These are phyloP conservation scores for Camptogramma bilineatum DNA, from an alignment of 2,888 invertebrate species.

Conservation along the genomic window DNA sequence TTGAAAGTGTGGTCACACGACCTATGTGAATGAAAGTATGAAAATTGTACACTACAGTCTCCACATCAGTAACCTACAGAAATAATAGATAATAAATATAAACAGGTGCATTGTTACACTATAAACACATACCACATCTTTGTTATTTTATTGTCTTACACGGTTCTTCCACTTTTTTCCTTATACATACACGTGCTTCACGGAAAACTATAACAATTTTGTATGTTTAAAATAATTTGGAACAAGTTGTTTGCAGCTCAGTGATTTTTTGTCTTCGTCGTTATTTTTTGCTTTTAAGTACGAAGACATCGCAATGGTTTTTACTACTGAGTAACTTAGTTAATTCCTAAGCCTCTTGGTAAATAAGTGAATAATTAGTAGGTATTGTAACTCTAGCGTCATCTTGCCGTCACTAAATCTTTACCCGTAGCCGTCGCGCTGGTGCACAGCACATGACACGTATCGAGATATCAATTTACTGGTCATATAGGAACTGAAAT, in stretches of 20 bases:
- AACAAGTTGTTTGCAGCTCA: neutral
- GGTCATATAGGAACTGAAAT: neutral
- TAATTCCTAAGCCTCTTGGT: neutral
- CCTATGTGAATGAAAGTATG: conserved; percentile 65
- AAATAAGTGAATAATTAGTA: neutral
- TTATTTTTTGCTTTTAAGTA: neutral
- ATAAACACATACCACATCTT: conserved; percentile 6
- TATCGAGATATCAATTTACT: conserved; percentile 17
- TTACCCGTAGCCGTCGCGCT: conserved; percentile 19
- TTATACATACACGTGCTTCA: neutral
- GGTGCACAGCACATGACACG: conserved; percentile 9
- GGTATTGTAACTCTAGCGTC: neutral
- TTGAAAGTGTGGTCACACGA: conserved; percentile 47
- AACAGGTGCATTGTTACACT: conserved; percentile 17
- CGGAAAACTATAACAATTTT: neutral
- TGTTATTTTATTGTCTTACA: conserved; percentile 10
- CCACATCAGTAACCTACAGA: conserved; percentile 9
- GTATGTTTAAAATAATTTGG: neutral
- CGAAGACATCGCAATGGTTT: neutral
- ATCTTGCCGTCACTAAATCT: conserved; percentile 1
- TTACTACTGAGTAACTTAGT: neutral
- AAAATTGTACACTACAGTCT: conserved; percentile 45
- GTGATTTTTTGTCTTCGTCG: neutral
- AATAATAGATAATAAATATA: conserved; percentile 13
- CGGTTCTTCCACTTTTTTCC: neutral